Base-by-base conservation (phyloP, 2,888 invertebrate species). In the Ephialtes manifestator region DNA sequence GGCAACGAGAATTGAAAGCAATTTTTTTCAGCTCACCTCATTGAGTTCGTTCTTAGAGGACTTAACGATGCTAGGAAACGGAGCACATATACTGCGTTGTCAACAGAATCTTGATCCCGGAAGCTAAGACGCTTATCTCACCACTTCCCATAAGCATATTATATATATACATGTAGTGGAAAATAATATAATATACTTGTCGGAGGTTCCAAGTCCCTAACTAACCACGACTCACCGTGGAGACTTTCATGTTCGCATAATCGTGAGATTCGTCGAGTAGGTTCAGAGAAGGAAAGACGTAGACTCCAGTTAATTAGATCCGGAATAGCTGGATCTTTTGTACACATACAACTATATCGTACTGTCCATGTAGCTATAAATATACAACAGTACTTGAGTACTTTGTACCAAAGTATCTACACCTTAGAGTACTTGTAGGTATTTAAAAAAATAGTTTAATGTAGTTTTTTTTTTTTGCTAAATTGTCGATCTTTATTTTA, bases 161-260 rank as follows among this genome's bases (percentile, higher is more conserved):
- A 51, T 46, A 60, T 43, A 48, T 24, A n/a, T 48, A 51, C n/a
- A 24, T 43, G 5, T 7, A 58, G 20, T 20, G 31, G 70, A 20
- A 60, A 35, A 51, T 70, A 63, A 51, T 63, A 51, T 65, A 51
- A 76, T 51, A 20, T 48, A 71, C 48, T 48, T 20, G 55, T 46
- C 31, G 35, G 78, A 48, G 60, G 71, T 60, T 24, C 35, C 35
- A 28, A 60, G 35, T 13, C 70, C n/a, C 70, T 48, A 35, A 71
- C 48, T 63, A 71, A 70, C 39, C 31, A 15, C 48, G 60, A 77
- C 58, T 58, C 68, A 43, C 43, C 58, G 67, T 46, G 68, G 24
- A 24, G 39, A 39, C 78, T 70, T 60, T 78, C 78, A 60, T 71
- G 60, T 35, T 70, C 78, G 70, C 78, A 70, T 60, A 78, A 78